phyloP scores from a whole-genome alignment of 2,113 vertebrate genomes.

The Anseranas semipalmata region DNA sequence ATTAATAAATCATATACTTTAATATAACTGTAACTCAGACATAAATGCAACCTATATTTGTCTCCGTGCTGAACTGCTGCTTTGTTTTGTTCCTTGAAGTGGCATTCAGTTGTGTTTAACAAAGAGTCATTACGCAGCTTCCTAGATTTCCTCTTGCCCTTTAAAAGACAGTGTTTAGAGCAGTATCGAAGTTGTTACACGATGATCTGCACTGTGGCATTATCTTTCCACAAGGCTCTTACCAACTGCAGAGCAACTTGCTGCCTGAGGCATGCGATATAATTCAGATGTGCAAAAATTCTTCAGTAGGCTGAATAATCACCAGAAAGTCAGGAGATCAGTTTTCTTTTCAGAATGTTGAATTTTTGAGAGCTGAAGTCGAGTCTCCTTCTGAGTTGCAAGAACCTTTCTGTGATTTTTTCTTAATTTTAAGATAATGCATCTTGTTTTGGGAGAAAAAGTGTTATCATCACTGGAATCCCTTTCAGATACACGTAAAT shows the following conservation, averaged over 20 bases:
- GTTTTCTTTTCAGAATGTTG: not conserved
- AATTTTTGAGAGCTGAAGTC: not conserved
- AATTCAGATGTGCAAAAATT: not conserved
- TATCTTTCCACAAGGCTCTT: not conserved
- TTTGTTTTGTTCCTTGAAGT: not conserved
- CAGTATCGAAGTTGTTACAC: not conserved
- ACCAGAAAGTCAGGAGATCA: not conserved
- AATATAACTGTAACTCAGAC: not conserved
- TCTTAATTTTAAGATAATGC: not conserved
- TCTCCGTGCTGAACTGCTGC: not conserved
- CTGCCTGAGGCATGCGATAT: not conserved
- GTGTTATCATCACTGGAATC: not conserved
- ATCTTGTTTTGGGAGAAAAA: not conserved
- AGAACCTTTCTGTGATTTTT: not conserved
- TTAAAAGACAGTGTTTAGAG: not conserved
- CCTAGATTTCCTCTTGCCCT: not conserved
- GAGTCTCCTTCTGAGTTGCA: not conserved
- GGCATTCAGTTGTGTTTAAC: not conserved
- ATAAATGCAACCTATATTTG: not conserved
- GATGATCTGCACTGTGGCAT: not conserved
- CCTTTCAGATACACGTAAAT: not conserved
- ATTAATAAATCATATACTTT: not conserved
- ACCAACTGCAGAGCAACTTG: not conserved
- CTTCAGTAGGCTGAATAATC: not conserved
- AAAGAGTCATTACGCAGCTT: not conserved